Conservation (phyloP, 2,113 vertebrate genomes). For the Petromus typicus region DNA sequence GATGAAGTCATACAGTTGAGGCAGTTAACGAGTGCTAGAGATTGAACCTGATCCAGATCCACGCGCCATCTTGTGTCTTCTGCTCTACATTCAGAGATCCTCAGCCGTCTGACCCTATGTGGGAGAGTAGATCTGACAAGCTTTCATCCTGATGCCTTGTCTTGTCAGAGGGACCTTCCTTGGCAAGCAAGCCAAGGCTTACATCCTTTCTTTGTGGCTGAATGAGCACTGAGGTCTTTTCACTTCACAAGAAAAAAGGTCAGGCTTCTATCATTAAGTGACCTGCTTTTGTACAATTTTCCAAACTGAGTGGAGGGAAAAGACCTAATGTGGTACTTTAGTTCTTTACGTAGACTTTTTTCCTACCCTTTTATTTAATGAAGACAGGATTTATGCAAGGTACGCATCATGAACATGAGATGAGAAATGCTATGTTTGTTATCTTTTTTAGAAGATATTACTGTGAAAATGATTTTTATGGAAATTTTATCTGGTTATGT, state of each 20-base stretch:
- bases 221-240: neutral
- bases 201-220: neutral
- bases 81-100: neutral
- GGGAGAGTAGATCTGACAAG: neutral
- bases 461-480: slow-evolving; percentile 40
- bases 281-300: neutral
- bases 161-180: neutral
- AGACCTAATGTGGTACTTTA: neutral
- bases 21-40: neutral
- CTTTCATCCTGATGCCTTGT: too few relatives aligned
- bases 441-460: neutral
- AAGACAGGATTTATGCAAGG: slow-evolving; percentile 20
- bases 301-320: neutral
- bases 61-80: neutral
- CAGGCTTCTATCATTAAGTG: neutral
- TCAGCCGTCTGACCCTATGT: neutral
- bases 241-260: neutral
- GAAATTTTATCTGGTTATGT: slow-evolving; percentile 74
- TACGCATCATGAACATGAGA: neutral
- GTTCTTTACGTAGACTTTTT: neutral
- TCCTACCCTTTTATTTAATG: neutral
- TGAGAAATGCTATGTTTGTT: neutral
- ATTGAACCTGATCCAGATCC: neutral
- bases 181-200: neutral
- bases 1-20: neutral